Base-by-base conservation (phyloP, 2,113 vertebrate species). In the Ictidomys tridecemlineatus region DNA sequence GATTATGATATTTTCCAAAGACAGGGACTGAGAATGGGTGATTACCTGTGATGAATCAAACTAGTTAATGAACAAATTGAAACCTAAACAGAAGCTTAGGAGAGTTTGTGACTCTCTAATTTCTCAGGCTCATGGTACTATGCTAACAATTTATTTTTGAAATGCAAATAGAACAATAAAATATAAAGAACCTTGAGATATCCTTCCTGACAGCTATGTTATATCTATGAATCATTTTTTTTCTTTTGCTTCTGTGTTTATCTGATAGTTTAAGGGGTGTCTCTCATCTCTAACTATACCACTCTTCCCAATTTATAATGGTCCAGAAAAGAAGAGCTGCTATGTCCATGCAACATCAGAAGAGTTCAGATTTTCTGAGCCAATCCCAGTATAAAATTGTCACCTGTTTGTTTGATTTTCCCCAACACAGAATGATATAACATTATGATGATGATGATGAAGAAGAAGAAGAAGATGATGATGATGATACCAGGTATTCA, bases 311-410 rank as follows among this genome's bases (percentile, higher is more conserved):
- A 85, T 61, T n/a, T 61, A 32, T 14, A 88, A 37, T 80, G 28
- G 28, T 80, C 69, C 4, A 48, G 14, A 53, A 34, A 83, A 85
- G 28, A 94, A 67, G 32, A n/a, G 17, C 34, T 69, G 0, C 45
- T 63, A 61, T 53, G 13, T 37, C 18, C 39, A 42, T 18, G 11
- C 1, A 85, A 30, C 14, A 85, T 69, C 34, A 90, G 4, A 83
- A 87, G 7, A 83, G 51, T 48, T 90, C 56, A 72, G 17, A 95
- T 70, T 96, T 96, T 90, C 28, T 30, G 32, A 94, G 11, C 10
- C 63, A 92, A 70, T 79, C 8, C 8, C 26, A 82, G 14, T 95
- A 74, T 92, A 90, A 96, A 93, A 90, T 51, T 90, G 22, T 69
- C 26, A 4, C 26, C 20, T 58, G 56, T 8, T 8, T 8, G 26